phyloP scores from a whole-genome alignment of 2,797 vertebrate species.

The Macropus fuliginosus region DNA sequence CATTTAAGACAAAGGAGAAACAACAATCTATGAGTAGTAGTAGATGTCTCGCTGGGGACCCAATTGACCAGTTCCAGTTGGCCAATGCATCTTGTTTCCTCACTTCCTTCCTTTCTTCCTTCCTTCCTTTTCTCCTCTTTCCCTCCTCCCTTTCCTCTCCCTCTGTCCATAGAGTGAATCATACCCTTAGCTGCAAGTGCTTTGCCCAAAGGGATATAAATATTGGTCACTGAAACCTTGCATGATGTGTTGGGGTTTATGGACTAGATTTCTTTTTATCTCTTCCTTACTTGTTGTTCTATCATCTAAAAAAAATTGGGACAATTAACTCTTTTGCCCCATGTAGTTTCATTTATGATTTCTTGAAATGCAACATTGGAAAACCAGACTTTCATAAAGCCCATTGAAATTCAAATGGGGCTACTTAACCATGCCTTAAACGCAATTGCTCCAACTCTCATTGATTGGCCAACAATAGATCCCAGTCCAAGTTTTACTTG shows the following conservation, averaged over 20 bases:
- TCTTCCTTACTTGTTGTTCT: not conserved
- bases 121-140: too few relatives aligned
- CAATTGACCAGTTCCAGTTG: not conserved
- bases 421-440: too few relatives aligned
- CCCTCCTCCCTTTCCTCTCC: not conserved
- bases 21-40: not conserved
- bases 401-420: not conserved
- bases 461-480: too few relatives aligned
- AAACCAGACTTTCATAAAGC: not conserved
- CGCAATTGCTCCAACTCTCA: too few relatives aligned
- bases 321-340: too few relatives aligned
- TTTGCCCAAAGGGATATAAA: not conserved
- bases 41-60: not conserved
- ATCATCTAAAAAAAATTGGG: not conserved
- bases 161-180: not conserved
- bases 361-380: not conserved
- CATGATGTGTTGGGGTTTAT: not conserved
- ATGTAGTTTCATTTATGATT: not conserved
- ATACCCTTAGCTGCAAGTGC: not conserved
- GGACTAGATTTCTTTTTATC: not conserved
- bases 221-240: not conserved
- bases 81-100: not conserved
- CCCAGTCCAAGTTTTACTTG: not conserved
- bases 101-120: not conserved
- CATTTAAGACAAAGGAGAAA: not conserved